Evolutionary conservation across 2,113 vertebrate genomes (phyloP).

Genomic region (Chloropsis hardwickii): DNA sequence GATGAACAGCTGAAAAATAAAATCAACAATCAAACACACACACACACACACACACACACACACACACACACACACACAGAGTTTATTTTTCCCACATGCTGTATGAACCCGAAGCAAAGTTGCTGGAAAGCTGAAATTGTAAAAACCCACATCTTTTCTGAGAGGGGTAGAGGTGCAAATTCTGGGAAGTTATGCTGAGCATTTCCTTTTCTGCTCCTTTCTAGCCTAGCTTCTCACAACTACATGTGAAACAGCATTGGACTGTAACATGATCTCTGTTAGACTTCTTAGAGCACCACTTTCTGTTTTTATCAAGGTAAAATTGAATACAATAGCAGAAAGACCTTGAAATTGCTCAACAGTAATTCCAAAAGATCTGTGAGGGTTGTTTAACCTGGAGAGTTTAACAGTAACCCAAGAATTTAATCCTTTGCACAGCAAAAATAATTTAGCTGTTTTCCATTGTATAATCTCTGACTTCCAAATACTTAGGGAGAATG

Average conservation of each 20-base stretch:
- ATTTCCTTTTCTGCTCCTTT: conserved; percentile 9
- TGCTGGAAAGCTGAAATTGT: not conserved
- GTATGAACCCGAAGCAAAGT: not conserved
- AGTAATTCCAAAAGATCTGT: conserved; percentile 3
- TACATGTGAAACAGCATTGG: not conserved
- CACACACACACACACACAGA: not conserved
- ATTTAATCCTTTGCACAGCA: not conserved
- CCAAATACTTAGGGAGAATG: not conserved
- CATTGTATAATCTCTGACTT: not conserved
- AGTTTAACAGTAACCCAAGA: not conserved
- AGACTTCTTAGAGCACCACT: not conserved
- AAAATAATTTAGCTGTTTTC: not conserved
- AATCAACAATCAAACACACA: not conserved
- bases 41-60: no score
- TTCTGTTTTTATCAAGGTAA: conserved; percentile 30
- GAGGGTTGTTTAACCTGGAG: not conserved
- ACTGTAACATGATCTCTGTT: not conserved
- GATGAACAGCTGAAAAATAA: not conserved
- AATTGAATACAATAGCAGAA: conserved; percentile 35
- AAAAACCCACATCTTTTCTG: not conserved
- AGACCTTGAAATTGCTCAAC: not conserved
- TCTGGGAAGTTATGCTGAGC: not conserved
- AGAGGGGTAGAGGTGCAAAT: not conserved
- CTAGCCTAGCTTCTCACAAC: not conserved
- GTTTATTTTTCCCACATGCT: not conserved